Base-by-base conservation (phyloP, 2,113 vertebrate genomes). In the Lutjanus erythropterus region DNA sequence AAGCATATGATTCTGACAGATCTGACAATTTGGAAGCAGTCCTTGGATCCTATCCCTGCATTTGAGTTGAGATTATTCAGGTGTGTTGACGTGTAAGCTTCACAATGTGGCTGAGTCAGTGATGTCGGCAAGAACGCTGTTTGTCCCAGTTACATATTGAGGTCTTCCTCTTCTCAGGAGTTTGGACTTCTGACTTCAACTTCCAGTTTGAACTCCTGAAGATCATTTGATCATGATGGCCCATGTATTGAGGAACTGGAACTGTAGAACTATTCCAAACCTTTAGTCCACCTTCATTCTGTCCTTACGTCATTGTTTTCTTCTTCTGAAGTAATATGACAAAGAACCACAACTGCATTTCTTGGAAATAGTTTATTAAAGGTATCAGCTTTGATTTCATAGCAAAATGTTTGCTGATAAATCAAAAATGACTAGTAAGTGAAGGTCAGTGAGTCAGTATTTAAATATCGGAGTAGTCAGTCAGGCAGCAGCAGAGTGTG, bases 361-460 rank as follows among this genome's bases (percentile, higher is more conserved):
- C 9, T 68, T 25, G 52, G 8, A 37, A 25, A 14, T 0, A 9
- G 4, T 46, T 21, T 11, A 25, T 41, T 31, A 15, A 9, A 5
- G 25, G 70, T 9, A 21, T 41, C 37, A 8, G 27, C 14, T 23
- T 65, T 74, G 53, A 5, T 55, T 27, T 4, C 5, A 37, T 61
- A 74, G 15, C 53, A 19, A 49, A 64, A 55, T 42, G 16, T 47
- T 41, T 23, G 14, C 19, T 47, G 16, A 37, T 23, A 39, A 50
- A n/a, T n/a, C n/a, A n/a, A n/a, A n/a, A 0, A 16, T 53, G 37
- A 33, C 56, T 53, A 7, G 19, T 76, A 56, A 64, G 46, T 50
- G 39, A 66, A 59, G 37, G 52, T 72, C 80, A 77, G 9, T 52
- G 35, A 71, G 29, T 50, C 52, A 14, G 49, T 50, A 52, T 47